These are phyloP conservation scores for Helarctos malayanus DNA, from an alignment of 2,797 vertebrate genomes.

Conservation along the genomic window DNA sequence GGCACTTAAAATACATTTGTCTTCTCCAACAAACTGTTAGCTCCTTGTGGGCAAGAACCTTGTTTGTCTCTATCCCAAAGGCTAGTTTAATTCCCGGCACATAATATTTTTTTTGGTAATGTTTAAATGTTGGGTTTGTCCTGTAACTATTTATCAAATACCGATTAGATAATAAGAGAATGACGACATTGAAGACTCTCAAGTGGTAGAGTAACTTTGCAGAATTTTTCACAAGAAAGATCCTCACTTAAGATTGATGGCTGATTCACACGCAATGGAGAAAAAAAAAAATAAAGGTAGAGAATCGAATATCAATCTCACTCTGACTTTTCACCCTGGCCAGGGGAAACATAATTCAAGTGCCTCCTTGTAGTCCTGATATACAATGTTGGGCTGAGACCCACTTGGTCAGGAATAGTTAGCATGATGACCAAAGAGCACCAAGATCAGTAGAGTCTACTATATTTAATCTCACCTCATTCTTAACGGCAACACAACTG, in stretches of 20 bases:
- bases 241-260: slow-evolving; percentile 69
- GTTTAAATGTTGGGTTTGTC: slow-evolving; percentile 14
- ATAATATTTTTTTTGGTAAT: background rate
- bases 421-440: slow-evolving; percentile 75
- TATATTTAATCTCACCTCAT: slow-evolving; percentile 75
- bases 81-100: background rate
- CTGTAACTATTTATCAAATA: slow-evolving; percentile 14
- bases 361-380: slow-evolving; percentile 74
- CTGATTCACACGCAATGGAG: slow-evolving; percentile 65
- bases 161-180: slow-evolving; percentile 1
- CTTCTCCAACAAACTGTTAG: background rate
- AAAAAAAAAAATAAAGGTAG: slow-evolving; percentile 80
- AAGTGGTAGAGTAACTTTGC: background rate
- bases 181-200: background rate
- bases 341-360: slow-evolving; percentile 83
- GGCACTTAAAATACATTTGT: background rate
- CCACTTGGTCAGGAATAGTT: slow-evolving; percentile 83
- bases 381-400: slow-evolving; percentile 71
- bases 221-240: slow-evolving; percentile 63
- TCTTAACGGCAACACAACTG: slow-evolving; percentile 82
- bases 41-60: background rate
- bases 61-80: background rate
- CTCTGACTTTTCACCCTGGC: slow-evolving; percentile 65
- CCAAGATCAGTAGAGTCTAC: slow-evolving; percentile 74
- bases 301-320: slow-evolving; percentile 83